Evolutionary conservation across 2,113 vertebrate genomes (phyloP).

Genomic region (Sciurus niger): DNA sequence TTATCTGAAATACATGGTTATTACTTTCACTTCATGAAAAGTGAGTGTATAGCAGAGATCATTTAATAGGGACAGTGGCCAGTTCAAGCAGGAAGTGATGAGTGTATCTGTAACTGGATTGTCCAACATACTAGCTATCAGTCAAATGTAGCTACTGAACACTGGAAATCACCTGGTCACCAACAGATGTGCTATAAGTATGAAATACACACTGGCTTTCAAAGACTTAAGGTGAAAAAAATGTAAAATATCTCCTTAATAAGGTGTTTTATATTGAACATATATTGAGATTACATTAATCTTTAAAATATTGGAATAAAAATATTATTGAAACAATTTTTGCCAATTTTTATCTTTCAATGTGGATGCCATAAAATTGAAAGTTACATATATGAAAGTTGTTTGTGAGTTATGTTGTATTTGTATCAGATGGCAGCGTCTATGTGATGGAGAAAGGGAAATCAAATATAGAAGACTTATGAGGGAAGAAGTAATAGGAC

Average conservation of each 20-base stretch:
- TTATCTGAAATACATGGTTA: background rate
- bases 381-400: background rate
- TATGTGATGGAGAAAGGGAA: background rate
- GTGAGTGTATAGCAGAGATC: background rate
- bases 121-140: background rate
- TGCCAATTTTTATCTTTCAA: background rate
- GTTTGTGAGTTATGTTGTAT: background rate
- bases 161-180: background rate
- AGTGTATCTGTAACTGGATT: background rate
- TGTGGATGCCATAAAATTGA: background rate
- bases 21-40: background rate
- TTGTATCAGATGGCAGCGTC: background rate
- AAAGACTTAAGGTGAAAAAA: background rate
- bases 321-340: background rate
- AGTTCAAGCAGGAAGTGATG: background rate
- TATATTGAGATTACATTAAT: background rate
- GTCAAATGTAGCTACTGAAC: background rate
- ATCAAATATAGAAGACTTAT: background rate
- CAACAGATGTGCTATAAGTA: background rate
- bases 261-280: background rate
- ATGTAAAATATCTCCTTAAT: background rate
- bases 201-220: background rate
- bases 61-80: background rate
- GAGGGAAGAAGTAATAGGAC: background rate
- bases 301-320: background rate